Conservation (phyloP, 1,140 invertebrate genomes). For the Anastrepha ludens region DNA sequence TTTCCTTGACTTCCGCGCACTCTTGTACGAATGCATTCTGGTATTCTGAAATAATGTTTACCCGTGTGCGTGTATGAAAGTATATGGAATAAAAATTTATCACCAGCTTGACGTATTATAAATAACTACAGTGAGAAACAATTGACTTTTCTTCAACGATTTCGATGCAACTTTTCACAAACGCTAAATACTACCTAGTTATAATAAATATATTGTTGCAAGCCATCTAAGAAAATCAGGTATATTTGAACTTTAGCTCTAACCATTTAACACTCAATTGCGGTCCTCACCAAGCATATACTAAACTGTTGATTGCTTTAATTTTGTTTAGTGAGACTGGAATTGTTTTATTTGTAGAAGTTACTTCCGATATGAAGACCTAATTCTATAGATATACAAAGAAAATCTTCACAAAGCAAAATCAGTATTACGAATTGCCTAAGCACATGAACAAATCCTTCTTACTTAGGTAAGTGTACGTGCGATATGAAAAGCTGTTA, state of each 20-base stretch:
- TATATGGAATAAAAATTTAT: not conserved
- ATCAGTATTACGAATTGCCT: slow-evolving; percentile 11
- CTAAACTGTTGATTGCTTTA: slow-evolving; percentile 24
- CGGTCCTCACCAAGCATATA: slow-evolving; percentile 19
- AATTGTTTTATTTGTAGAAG: slow-evolving; percentile 30
- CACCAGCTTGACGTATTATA: not conserved
- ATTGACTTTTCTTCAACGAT: slow-evolving; percentile 51
- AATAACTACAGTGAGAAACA: slow-evolving; percentile 38
- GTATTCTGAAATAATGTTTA: no score
- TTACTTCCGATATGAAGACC: slow-evolving; percentile 5
- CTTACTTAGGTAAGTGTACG: not conserved
- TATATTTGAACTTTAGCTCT: not conserved
- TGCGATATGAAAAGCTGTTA: not conserved
- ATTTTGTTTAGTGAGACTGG: slow-evolving; percentile 28
- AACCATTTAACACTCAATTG: slow-evolving; percentile 12
- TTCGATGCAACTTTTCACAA: slow-evolving; percentile 48
- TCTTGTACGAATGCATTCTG: no score
- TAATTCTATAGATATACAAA: slow-evolving; percentile 19
- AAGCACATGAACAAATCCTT: slow-evolving; percentile 24
- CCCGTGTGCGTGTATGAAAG: not conserved
- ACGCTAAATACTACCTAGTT: no score
- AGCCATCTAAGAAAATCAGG: no score
- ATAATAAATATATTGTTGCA: no score
- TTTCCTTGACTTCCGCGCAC: no score
- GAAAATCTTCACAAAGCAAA: slow-evolving; percentile 25